Evolutionary conservation across 2,113 vertebrate species (phyloP).

Genomic region (Pangasianodon gigas): DNA sequence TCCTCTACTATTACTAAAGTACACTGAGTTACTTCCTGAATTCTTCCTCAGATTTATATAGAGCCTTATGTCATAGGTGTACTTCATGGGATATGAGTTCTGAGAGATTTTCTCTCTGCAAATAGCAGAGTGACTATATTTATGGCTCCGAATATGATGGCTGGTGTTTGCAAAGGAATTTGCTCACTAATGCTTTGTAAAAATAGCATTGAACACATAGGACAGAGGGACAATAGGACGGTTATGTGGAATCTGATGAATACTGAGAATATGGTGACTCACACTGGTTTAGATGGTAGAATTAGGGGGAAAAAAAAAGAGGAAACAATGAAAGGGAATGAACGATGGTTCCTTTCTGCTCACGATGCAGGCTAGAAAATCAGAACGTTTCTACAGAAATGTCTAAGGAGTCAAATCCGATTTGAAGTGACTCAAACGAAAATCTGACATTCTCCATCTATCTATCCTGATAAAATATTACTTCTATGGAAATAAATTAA

Average conservation of each 20-base stretch:
- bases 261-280: slow-evolving; percentile 16
- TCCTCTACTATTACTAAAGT: neutral
- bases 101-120: neutral
- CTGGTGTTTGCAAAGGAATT: slow-evolving; percentile 1
- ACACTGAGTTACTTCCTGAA: neutral
- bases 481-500: neutral
- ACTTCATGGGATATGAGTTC: neutral
- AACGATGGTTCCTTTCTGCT: neutral
- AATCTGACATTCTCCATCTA: too few relatives aligned
- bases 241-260: slow-evolving; percentile 6
- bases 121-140: neutral
- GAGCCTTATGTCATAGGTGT: neutral
- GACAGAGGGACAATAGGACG: neutral
- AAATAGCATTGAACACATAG: neutral
- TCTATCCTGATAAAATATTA: neutral
- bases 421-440: neutral
- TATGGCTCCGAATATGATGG: neutral
- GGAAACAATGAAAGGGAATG: neutral
- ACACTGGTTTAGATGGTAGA: neutral
- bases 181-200: slow-evolving; percentile 7
- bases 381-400: neutral
- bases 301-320: neutral
- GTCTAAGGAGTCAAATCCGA: neutral
- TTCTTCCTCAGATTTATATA: neutral
- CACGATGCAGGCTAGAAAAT: neutral